Conservation (phyloP, 2,888 invertebrate species). For the Andricus curvator region DNA sequence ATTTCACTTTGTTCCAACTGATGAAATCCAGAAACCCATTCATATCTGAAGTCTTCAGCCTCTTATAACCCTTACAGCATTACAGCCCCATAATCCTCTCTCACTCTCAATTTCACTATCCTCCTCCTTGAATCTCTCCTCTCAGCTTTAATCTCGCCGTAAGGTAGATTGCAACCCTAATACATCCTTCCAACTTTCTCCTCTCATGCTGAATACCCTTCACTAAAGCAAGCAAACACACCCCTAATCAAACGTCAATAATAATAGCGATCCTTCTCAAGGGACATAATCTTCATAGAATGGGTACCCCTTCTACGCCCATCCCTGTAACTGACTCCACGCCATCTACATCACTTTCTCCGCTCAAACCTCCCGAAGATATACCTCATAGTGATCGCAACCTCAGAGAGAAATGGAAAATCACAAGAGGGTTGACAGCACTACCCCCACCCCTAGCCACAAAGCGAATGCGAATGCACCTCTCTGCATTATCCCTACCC, state of each 20-base stretch:
- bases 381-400: background rate
- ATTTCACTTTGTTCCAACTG: background rate
- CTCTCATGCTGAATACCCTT: background rate
- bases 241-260: slow-evolving; percentile 8
- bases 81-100: slow-evolving; percentile 30
- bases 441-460: background rate
- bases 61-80: slow-evolving; percentile 7
- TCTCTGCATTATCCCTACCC: slow-evolving; percentile 58
- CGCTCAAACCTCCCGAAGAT: background rate
- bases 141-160: slow-evolving; percentile 20
- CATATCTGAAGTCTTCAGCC: background rate
- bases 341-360: slow-evolving; percentile 33
- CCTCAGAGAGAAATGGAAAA: background rate
- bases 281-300: background rate
- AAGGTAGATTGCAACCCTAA: background rate
- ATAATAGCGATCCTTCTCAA: slow-evolving; percentile 10
- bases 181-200: background rate
- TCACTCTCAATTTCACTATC: background rate
- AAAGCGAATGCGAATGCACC: slow-evolving; percentile 57
- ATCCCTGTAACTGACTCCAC: background rate
- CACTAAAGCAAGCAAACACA: background rate
- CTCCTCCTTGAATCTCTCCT: background rate
- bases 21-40: background rate
- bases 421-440: background rate
- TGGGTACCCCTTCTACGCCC: background rate